phyloP scores from a whole-genome alignment of 2,797 vertebrate genomes.

The Denticeps clupeoides region DNA sequence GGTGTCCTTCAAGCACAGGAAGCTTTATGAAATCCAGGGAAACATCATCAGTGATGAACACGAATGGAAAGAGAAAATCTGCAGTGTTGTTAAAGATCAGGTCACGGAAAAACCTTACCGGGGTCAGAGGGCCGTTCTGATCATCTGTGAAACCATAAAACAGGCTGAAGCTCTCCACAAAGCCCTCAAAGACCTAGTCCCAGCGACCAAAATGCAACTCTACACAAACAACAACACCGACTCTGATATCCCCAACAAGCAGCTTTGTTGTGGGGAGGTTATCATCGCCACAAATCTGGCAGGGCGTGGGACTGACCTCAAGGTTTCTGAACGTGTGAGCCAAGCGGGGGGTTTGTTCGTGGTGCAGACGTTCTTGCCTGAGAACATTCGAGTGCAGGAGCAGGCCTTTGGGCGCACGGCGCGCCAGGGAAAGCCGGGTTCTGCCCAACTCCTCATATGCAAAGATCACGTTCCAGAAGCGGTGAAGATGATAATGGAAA shows the following conservation, averaged over 20 bases:
- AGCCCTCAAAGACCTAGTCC: neutral
- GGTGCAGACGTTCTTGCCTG: slow-evolving; percentile 47
- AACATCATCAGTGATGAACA: slow-evolving; percentile 12
- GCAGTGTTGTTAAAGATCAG: slow-evolving; percentile 24
- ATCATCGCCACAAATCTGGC: slow-evolving; percentile 54
- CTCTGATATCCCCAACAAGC: slow-evolving; percentile 4
- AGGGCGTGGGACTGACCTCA: slow-evolving; percentile 42
- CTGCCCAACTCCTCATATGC: slow-evolving; percentile 30
- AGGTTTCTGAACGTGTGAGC: slow-evolving; percentile 23
- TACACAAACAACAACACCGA: slow-evolving; percentile 48
- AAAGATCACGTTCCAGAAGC: slow-evolving; percentile 18
- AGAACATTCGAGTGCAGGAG: slow-evolving; percentile 36
- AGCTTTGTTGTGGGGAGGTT: slow-evolving; percentile 28
- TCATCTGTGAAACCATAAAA: slow-evolving; percentile 53
- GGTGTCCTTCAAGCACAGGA: slow-evolving; percentile 44
- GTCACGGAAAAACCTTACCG: slow-evolving; percentile 11
- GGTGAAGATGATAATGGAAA: too few species aligned
- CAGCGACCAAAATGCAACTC: slow-evolving; percentile 3
- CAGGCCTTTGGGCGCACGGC: slow-evolving; percentile 40
- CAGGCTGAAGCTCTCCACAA: slow-evolving; percentile 20
- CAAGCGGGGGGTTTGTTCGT: slow-evolving; percentile 36
- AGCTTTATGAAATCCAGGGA: slow-evolving; percentile 47
- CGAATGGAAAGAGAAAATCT: slow-evolving; percentile 38
- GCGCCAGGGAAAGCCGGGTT: slow-evolving; percentile 49
- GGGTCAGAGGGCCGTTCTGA: slow-evolving; percentile 36